These are phyloP conservation scores for Oxyteleia sp. DNA, from an alignment of 2,888 invertebrate genomes.

Conservation along the genomic window DNA sequence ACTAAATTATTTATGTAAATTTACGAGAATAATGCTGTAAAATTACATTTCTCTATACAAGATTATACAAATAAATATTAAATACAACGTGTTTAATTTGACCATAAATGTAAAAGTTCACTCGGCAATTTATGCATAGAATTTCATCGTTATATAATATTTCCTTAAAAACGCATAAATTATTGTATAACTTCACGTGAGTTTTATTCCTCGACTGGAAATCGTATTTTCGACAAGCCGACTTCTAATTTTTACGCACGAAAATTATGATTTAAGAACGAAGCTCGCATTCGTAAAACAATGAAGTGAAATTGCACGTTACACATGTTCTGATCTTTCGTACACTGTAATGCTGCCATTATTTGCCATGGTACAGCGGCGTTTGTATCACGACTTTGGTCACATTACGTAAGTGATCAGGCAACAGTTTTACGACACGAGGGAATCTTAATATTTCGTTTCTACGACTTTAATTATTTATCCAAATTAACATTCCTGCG, in stretches of 20 bases:
- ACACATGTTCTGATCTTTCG: slow-evolving; percentile 33
- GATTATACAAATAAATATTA: too few relatives aligned
- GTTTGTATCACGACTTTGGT: slow-evolving; percentile 34
- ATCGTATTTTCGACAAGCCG: too few relatives aligned
- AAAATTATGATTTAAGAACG: background rate
- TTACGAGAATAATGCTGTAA: too few relatives aligned
- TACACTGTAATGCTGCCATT: slow-evolving; percentile 27
- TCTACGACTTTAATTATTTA: slow-evolving; percentile 28
- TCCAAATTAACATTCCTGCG: slow-evolving; percentile 26
- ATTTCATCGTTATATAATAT: background rate
- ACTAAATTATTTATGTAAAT: too few relatives aligned
- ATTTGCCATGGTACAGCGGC: slow-evolving; percentile 32
- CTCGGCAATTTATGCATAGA: too few relatives aligned
- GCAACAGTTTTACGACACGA: slow-evolving; percentile 23
- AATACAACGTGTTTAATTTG: too few relatives aligned
- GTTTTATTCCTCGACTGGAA: too few relatives aligned
- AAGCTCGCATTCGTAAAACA: slow-evolving; percentile 14
- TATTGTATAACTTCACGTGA: too few relatives aligned
- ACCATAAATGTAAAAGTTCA: too few relatives aligned
- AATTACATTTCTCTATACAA: too few relatives aligned
- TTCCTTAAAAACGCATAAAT: too few relatives aligned
- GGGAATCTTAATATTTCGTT: slow-evolving; percentile 27
- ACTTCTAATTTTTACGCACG: background rate
- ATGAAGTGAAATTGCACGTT: slow-evolving; percentile 41
- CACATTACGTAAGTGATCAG: slow-evolving; percentile 56